These are phyloP conservation scores for Kuschelorhynchus macadamiae DNA, from an alignment of 2,888 invertebrate genomes.

Conservation along the genomic window DNA sequence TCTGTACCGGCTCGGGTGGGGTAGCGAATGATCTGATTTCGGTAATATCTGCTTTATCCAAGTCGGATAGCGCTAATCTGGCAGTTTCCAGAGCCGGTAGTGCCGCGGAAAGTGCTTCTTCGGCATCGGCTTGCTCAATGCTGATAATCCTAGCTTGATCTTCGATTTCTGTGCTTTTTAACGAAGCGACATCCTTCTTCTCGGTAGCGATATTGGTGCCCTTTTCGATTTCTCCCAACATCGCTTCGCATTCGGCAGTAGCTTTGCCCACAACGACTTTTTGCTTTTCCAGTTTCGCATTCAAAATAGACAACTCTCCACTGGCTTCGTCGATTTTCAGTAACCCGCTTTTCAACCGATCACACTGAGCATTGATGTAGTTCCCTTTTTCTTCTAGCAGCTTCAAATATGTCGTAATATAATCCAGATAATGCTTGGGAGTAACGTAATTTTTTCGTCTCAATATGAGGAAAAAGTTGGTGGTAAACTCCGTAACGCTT, in stretches of 20 bases:
- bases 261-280: slow-evolving; percentile 87
- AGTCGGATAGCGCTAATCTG: slow-evolving; percentile 81
- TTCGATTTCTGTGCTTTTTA: slow-evolving; percentile 86
- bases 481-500: slow-evolving; percentile 79
- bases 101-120: slow-evolving; percentile 83
- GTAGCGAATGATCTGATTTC: slow-evolving; percentile 94
- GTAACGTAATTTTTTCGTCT: slow-evolving; percentile 90
- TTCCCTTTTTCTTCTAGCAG: slow-evolving; percentile 81
- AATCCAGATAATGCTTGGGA: slow-evolving; percentile 93
- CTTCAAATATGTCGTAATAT: slow-evolving; percentile 82
- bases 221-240: slow-evolving; percentile 82
- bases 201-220: slow-evolving; percentile 80
- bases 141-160: slow-evolving; percentile 84
- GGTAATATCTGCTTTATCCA: slow-evolving; percentile 92
- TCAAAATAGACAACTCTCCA: slow-evolving; percentile 83
- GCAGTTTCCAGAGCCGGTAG: slow-evolving; percentile 89
- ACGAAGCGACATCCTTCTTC: slow-evolving; percentile 85
- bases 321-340: slow-evolving; percentile 91
- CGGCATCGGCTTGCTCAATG: slow-evolving; percentile 88
- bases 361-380: slow-evolving; percentile 76
- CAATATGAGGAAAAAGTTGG: slow-evolving; percentile 80
- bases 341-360: slow-evolving; percentile 79
- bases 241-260: slow-evolving; percentile 83
- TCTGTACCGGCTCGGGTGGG: slow-evolving; percentile 91
- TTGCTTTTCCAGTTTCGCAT: slow-evolving; percentile 85